A percentile compares a stretch with the other conserved stretches of the same genome.
Evolutionary conservation across 2,113 vertebrate genomes (phyloP).

Genomic region (Tachuris rubrigastra): DNA sequence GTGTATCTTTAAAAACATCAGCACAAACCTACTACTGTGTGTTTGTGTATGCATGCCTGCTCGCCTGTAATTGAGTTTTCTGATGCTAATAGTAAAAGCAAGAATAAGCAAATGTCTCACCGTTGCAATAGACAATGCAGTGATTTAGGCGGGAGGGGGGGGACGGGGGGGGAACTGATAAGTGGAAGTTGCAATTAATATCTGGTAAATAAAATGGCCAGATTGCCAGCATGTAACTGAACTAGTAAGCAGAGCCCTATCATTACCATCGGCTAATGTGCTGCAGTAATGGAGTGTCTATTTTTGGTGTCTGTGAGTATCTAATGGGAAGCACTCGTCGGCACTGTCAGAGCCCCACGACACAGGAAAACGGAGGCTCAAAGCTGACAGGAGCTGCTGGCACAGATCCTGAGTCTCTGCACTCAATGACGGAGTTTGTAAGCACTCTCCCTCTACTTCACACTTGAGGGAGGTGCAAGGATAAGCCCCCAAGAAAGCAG

Average conservation of each 20-base stretch:
- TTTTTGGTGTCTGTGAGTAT: background rate
- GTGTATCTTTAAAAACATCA: slow-evolving; percentile 69
- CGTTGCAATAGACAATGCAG: background rate
- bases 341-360: background rate
- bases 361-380: background rate
- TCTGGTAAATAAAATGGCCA: slow-evolving; percentile 30
- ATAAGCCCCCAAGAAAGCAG: background rate
- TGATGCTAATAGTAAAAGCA: slow-evolving; percentile 3
- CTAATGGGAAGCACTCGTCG: background rate
- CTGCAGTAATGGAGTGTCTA: background rate
- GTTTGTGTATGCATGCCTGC: slow-evolving; percentile 32
- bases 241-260: slow-evolving; percentile 11
- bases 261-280: background rate
- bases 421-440: background rate
- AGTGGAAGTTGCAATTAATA: slow-evolving; percentile 35
- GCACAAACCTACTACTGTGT: slow-evolving; percentile 54
- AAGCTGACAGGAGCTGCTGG: background rate
- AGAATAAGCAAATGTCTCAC: background rate
- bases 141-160: background rate
- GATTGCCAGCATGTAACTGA: background rate
- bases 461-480: background rate
- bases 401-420: background rate
- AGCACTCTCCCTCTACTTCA: background rate
- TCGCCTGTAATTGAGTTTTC: slow-evolving; percentile 25
- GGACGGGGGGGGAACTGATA: background rate